Base-by-base conservation (phyloP, 2,113 vertebrate genomes). In the Lophura nycthemera region DNA sequence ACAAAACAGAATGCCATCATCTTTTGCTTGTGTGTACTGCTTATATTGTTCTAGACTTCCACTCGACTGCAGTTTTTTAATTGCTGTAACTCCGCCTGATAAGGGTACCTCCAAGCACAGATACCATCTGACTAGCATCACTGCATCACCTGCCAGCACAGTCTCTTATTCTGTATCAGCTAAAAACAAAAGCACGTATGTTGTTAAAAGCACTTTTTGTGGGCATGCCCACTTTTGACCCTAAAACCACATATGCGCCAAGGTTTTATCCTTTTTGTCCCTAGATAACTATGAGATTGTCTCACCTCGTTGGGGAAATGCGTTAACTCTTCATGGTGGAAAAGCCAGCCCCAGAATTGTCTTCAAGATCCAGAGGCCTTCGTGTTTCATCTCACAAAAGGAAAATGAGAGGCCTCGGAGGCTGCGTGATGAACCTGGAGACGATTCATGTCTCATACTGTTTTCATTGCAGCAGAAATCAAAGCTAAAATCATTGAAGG, bases 391-490 rank as follows among this genome's bases (percentile, higher is more conserved):
- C 38, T 80, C 25, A 42, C 19, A n/a, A 77, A 67, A 71, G 43
- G 38, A 77, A 86, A 86, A 71, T 14, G 19, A 64, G n/a, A 54
- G 12, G 17, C 40, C 19, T 77, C 8, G 3, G 47, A 59, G 29
- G 8, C 40, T 57, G 8, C 13, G 4, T 59, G 56, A 47, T 70
- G 73, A 71, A 66, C n/a, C 59, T 81, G 43, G 61, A 52, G 88
- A 89, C 47, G 27, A 52, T 81, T 89, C 4, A 12, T 73, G 18
- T 43, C 63, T 89, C 66, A 54, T 22, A 52, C 27, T 81, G 34
- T 52, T 93, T 86, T 82, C 45, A 57, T 74, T 78, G 57, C 24
- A 83, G 32, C 24, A 90, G n/a, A 95, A 94, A 82, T 90, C 76
- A 67, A 86, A 81, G 32, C 25, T 74, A 20, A 74, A 78, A 64